phyloP scores from a whole-genome alignment of 1,140 invertebrate species.

The Rhyzopertha dominica region DNA sequence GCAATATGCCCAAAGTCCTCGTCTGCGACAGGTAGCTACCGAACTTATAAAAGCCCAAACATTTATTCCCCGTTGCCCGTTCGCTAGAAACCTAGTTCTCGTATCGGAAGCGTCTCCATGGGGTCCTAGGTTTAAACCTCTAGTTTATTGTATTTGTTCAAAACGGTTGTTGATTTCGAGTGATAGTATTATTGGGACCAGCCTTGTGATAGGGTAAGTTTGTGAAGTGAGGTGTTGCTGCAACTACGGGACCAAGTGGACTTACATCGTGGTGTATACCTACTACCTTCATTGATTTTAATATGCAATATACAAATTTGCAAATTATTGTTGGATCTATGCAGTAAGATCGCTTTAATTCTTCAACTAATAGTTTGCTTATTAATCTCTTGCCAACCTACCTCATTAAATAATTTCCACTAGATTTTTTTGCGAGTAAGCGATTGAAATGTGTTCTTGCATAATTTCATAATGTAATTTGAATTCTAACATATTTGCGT shows the following conservation, averaged over 20 bases:
- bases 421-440: too few species aligned
- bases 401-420: too few species aligned
- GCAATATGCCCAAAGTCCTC: conserved; percentile 33
- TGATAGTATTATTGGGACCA: conserved; percentile 33
- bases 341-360: too few species aligned
- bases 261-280: conserved; percentile 7
- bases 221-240: conserved; percentile 30
- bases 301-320: too few species aligned
- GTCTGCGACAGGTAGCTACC: conserved; percentile 44
- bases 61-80: conserved; percentile 37
- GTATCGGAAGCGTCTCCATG: conserved; percentile 37
- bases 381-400: too few species aligned
- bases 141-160: conserved; percentile 24
- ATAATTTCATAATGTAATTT: too few species aligned
- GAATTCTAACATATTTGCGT: too few species aligned
- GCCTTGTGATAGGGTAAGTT: conserved; percentile 29
- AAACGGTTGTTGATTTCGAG: conserved; percentile 19
- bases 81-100: conserved; percentile 42
- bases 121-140: conserved; percentile 42
- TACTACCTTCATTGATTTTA: conserved; percentile 5
- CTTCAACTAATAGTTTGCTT: too few species aligned
- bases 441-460: too few species aligned
- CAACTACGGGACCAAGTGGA: conserved; percentile 1
- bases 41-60: conserved; percentile 45
- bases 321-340: too few species aligned